Evolutionary conservation across 2,888 invertebrate species (phyloP), one percentile per base, ranked within the genome.

Genomic region (Theristus sp.): DNA sequence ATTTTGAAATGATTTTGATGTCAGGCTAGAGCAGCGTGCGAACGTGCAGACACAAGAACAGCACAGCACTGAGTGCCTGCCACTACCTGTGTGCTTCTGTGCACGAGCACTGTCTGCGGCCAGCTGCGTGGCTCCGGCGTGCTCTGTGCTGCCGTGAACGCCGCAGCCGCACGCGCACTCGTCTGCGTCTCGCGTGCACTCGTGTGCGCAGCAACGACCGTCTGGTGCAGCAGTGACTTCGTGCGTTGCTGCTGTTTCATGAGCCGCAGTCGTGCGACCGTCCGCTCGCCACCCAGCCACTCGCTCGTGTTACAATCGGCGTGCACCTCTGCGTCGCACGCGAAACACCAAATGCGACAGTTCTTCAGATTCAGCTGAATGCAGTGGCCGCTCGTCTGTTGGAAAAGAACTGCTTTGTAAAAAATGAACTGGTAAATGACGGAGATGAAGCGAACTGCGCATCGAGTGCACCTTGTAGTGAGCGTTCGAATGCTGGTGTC

Each of bases 321-420:
- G 70, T 83, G 83, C 1, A 90, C 86, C 76, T 91, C 90, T 59
- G 79, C 80, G 70, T 88, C 84, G 78, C 90, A 91, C 63, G 82
- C 75, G 72, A 87, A 87, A 76, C 90, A 91, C 89, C 90, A 90
- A 69, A 89, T 82, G 65, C 89, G 79, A 71, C 84, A 82, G 0
- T 86, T 87, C 1, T 84, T 83, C 61, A 89, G 75, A 75, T 90
- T 89, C 82, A 90, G 66, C 2, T 71, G 69, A 64, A 75, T 62
- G 54, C 66, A 66, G 83, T 75, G 89, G 84, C 67, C 62, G 28
- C 62, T 64, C 57, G 66, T 66, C 71, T 72, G 67, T 61, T 26
- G 59, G 38, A 30, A 27, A 62, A 58, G 31, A 61, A 10, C n/a
- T 49, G 53, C 74, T 69, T 62, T 60, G 62, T 29, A 60, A 56